Conservation (phyloP, 2,888 invertebrate species). For the Ophion obscuratus region DNA sequence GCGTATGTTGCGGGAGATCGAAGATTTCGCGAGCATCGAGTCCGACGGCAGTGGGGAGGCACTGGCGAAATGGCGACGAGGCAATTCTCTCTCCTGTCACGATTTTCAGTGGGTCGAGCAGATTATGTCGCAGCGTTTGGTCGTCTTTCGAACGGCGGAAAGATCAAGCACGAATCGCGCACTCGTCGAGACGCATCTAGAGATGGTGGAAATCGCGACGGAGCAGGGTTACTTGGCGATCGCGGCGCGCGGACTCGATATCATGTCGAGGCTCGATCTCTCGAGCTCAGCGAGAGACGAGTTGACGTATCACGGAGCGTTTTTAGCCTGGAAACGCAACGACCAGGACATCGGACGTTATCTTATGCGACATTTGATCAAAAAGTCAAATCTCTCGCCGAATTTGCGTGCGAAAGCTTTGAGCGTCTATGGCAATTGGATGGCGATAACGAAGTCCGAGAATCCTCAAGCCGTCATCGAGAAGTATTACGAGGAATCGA, state of each 20-base stretch:
- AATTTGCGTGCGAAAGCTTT: constrained; percentile 85
- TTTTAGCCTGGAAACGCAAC: constrained; percentile 85
- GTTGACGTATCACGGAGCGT: constrained; percentile 86
- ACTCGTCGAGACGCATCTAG: constrained; percentile 78
- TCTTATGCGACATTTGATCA: constrained; percentile 81
- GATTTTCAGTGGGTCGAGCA: constrained; percentile 91
- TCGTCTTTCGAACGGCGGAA: constrained; percentile 85
- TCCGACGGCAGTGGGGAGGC: constrained; percentile 81
- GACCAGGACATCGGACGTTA: constrained; percentile 85
- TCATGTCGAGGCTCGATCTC: constrained; percentile 79
- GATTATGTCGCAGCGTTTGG: constrained; percentile 88
- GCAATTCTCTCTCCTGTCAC: constrained; percentile 86
- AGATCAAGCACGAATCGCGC: constrained; percentile 80
- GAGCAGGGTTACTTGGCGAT: constrained; percentile 76
- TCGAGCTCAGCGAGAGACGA: constrained; percentile 81
- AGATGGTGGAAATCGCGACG: constrained; percentile 81
- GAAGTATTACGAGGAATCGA: constrained; percentile 88
- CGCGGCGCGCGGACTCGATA: constrained; percentile 76
- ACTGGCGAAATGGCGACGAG: constrained; percentile 87
- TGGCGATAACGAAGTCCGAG: constrained; percentile 92
- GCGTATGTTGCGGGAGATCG: constrained; percentile 90
- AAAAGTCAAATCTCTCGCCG: constrained; percentile 72
- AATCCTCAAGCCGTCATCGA: constrained; percentile 88
- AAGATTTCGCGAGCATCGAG: constrained; percentile 86
- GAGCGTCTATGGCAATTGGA: constrained; percentile 92